Evolutionary conservation across 2,888 invertebrate species (phyloP), one percentile per base, ranked within the genome.

Genomic region (Mimumesa dahlbomi): DNA sequence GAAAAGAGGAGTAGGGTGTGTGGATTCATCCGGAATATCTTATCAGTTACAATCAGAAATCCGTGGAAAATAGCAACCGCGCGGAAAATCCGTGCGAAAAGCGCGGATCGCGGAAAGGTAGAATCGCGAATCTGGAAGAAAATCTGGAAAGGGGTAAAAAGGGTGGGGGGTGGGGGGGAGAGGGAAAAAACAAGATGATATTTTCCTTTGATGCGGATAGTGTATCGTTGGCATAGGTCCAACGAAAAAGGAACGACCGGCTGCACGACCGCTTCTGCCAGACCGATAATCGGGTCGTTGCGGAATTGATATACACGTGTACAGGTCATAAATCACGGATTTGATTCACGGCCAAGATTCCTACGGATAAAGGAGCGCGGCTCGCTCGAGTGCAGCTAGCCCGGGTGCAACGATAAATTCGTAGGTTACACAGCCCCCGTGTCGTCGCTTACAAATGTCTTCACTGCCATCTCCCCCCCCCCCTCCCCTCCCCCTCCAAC

Each of bases 241-340:
- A 85, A 81, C 31, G 64, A 53, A 63, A 73, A 82, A 78, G 79
- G 75, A 66, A 68, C 75, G 67, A 73, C 70, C 67, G 56, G 43
- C 62, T n/a, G 31, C 57, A 19, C 59, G 61, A 64, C 64, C 61
- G 62, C 54, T 73, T 69, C 69, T 77, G 77, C 70, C 78, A 67
- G 70, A 64, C 82, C 81, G 83, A 85, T 86, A 85, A 86, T 86
- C 85, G 84, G 82, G 82, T 83, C 84, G 83, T 84, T 81, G 81
- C 73, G 75, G 82, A 85, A 84, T 84, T 84, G 84, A 83, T 84
- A 79, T 83, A 84, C 80, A 84, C 66, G 67, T 75, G 66, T 74
- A 64, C 53, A 56, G 62, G 45, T 53, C 73, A 76, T 83, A 82
- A 77, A 81, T 83, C 80, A 75, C 48, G 62, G 79, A 83, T 83